A percentile compares a stretch with the other conserved stretches of the same genome.
Conservation (phyloP, 2,888 invertebrate species). For the Steinernema hermaphroditum region DNA sequence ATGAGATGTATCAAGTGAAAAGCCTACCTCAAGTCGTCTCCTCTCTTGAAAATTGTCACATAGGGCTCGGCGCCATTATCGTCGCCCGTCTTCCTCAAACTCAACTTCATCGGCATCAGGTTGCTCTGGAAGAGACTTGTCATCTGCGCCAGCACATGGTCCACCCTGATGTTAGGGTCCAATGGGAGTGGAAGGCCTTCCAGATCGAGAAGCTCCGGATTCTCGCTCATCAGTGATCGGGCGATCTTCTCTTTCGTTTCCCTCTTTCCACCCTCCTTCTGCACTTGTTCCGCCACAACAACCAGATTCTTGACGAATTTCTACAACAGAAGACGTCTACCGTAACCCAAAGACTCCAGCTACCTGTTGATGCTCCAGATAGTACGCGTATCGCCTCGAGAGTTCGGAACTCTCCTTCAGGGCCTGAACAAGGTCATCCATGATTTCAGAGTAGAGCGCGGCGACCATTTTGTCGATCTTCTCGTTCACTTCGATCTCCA, state of each 20-base stretch:
- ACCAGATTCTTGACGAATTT: conserved; percentile 72
- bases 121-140: conserved; percentile 93
- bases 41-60: conserved; percentile 93
- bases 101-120: conserved; percentile 68
- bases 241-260: conserved; percentile 73
- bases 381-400: conserved; percentile 72
- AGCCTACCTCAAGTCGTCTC: conserved; percentile 80
- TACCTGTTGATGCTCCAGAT: conserved; percentile 78
- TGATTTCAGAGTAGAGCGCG: conserved; percentile 39
- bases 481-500: conserved; percentile 82
- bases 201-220: conserved; percentile 73
- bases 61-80: conserved; percentile 73
- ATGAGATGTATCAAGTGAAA: too few relatives aligned
- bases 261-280: conserved; percentile 86
- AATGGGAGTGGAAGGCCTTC: conserved; percentile 88
- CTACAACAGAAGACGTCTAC: conserved; percentile 11
- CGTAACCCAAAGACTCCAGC: background rate
- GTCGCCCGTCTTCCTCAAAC: background rate
- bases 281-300: conserved; percentile 77
- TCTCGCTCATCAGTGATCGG: conserved; percentile 37
- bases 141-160: conserved; percentile 84
- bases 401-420: conserved; percentile 66
- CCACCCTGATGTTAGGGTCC: conserved; percentile 86
- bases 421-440: conserved; percentile 70
- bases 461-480: conserved; percentile 32